Percentiles rank a stretch among this genome's conserved stretches.
These are phyloP conservation scores for Apis dorsata DNA, from an alignment of 1,140 invertebrate genomes.

Conservation along the genomic window DNA sequence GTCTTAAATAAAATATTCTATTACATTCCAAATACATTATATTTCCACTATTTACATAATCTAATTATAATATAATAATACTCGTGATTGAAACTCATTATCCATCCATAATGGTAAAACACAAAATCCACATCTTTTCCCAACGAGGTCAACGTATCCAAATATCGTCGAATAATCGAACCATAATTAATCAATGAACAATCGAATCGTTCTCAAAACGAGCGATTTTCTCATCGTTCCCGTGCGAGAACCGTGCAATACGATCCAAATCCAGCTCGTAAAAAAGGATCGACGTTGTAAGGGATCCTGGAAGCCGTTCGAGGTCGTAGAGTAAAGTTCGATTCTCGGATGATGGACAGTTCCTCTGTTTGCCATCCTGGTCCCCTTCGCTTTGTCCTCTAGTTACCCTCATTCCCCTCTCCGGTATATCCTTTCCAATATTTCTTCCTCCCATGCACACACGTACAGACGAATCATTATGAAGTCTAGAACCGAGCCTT, in stretches of 20 bases:
- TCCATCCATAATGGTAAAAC: too few species aligned
- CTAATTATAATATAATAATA: too few species aligned
- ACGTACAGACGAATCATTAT: neutral
- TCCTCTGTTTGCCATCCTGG: conserved; percentile 54
- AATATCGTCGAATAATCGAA: neutral
- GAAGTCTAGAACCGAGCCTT: neutral
- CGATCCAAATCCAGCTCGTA: conserved; percentile 55
- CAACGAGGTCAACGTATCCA: neutral
- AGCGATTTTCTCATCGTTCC: neutral
- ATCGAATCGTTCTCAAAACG: neutral
- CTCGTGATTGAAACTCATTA: too few species aligned
- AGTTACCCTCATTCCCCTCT: neutral
- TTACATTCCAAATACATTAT: too few species aligned
- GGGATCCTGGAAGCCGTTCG: conserved; percentile 48
- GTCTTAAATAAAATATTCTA: too few species aligned
- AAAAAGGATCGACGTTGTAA: conserved; percentile 52
- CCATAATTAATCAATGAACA: neutral
- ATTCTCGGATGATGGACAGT: conserved; percentile 58
- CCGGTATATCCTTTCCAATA: neutral
- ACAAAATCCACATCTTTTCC: too few species aligned
- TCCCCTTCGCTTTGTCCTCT: neutral
- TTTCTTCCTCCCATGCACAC: neutral
- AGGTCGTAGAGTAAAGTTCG: conserved; percentile 56
- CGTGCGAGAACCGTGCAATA: neutral
- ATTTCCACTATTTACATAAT: too few species aligned